A percentile compares a stretch with the other conserved stretches of the same genome.
Evolutionary conservation across 2,888 invertebrate genomes (phyloP).

Genomic region (Balanococcus diminutus): DNA sequence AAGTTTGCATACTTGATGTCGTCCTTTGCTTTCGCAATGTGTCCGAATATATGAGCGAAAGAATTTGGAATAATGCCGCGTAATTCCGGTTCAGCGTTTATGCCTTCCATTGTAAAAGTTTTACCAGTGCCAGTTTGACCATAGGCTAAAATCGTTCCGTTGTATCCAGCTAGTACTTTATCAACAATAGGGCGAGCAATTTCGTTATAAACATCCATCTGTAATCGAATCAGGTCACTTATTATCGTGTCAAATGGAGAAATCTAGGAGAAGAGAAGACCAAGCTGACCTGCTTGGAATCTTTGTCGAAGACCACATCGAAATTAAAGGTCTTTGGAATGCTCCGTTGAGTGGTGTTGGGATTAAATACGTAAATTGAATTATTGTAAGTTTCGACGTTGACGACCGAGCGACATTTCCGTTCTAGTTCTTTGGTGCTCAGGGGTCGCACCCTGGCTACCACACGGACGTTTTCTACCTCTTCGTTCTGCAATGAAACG

Average conservation of each 20-base stretch:
- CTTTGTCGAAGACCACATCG: slow-evolving; percentile 89
- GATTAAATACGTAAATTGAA: slow-evolving; percentile 78
- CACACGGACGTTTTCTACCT: slow-evolving; percentile 93
- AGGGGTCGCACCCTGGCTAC: slow-evolving; percentile 94
- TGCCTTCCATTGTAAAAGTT: slow-evolving; percentile 98
- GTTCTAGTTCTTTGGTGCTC: slow-evolving; percentile 80
- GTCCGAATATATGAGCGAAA: slow-evolving; percentile 98
- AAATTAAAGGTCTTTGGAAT: slow-evolving; percentile 89
- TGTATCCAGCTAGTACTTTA: slow-evolving; percentile 94
- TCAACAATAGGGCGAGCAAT: slow-evolving; percentile 96
- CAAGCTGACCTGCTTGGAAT: slow-evolving; percentile 75
- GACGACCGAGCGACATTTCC: slow-evolving; percentile 75
- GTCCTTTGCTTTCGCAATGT: slow-evolving; percentile 91
- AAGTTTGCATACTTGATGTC: slow-evolving; percentile 75
- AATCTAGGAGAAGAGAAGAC: too few species aligned
- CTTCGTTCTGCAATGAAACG: slow-evolving; percentile 62
- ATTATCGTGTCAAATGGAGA: too few species aligned
- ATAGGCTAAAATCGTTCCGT: slow-evolving; percentile 90
- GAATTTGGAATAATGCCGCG: slow-evolving; percentile 98
- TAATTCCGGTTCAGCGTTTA: slow-evolving; percentile 82
- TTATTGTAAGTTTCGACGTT: slow-evolving; percentile 78
- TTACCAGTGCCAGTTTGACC: slow-evolving; percentile 97
- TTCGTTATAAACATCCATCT: slow-evolving; percentile 94
- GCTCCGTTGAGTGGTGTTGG: slow-evolving; percentile 65
- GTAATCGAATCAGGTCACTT: slow-evolving; percentile 59